Conservation (phyloP, 2,888 invertebrate species). For the Phragmatobia fuliginosa region DNA sequence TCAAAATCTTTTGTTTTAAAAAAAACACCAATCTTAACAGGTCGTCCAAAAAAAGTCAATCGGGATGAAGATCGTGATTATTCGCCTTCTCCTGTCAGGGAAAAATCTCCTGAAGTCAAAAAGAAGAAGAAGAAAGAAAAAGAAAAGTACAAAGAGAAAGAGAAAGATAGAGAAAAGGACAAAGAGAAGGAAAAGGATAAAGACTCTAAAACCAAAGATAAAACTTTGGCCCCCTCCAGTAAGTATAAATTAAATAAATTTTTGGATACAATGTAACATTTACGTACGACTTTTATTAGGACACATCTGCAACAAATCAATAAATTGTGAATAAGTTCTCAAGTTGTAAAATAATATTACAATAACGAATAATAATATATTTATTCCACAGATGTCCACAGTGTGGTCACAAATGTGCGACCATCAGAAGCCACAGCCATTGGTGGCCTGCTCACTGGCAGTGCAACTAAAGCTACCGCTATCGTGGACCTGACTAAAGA, state of each 20-base stretch:
- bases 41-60: slow-evolving; percentile 61
- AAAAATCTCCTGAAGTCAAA: slow-evolving; percentile 66
- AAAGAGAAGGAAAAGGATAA: slow-evolving; percentile 67
- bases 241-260: slow-evolving; percentile 57
- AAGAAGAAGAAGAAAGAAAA: slow-evolving; percentile 58
- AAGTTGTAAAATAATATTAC: background rate
- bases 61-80: slow-evolving; percentile 70
- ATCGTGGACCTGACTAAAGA: slow-evolving; percentile 89
- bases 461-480: slow-evolving; percentile 81
- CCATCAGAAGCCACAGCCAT: slow-evolving; percentile 91
- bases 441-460: slow-evolving; percentile 90
- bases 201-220: slow-evolving; percentile 79
- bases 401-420: slow-evolving; percentile 84
- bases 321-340: background rate
- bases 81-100: slow-evolving; percentile 72
- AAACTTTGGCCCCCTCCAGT: slow-evolving; percentile 83
- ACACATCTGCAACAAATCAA: no score
- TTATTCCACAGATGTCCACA: slow-evolving; percentile 75
- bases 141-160: slow-evolving; percentile 77
- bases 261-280: no score
- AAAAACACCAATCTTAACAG: slow-evolving; percentile 45
- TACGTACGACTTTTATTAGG: no score
- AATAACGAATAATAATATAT: no score
- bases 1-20: background rate
- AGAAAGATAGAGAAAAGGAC: slow-evolving; percentile 74